A percentile compares a stretch with the other conserved stretches of the same genome.
phyloP scores from a whole-genome alignment of 2,113 vertebrate species.

The Amphilophus citrinellus region DNA sequence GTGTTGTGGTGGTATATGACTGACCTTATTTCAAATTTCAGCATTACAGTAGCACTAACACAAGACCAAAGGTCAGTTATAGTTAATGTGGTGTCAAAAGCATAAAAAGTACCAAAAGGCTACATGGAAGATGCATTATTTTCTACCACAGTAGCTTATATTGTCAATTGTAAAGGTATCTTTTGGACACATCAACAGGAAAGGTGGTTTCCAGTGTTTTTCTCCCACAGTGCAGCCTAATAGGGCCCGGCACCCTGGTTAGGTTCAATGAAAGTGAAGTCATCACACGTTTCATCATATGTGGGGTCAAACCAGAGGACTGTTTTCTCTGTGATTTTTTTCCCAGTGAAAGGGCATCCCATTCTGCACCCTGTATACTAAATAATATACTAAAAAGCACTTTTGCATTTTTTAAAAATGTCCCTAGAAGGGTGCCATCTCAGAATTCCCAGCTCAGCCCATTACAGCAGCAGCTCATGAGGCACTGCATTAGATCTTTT shows the following conservation, averaged over 20 bases:
- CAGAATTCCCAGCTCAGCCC: not conserved
- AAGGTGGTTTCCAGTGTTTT: not conserved
- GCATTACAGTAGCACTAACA: not conserved
- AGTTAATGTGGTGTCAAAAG: not conserved
- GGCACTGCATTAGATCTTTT: constrained; percentile 1
- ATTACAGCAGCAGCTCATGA: not conserved
- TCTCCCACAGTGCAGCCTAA: not conserved
- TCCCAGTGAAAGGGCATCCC: not conserved
- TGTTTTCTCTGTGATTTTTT: not conserved
- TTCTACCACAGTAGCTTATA: not conserved
- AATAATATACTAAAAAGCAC: not conserved
- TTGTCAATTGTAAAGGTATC: not conserved
- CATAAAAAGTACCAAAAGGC: not conserved
- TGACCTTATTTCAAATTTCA: not conserved
- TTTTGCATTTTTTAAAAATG: not conserved
- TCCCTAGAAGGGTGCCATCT: not conserved
- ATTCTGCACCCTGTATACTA: not conserved
- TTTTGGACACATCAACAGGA: not conserved
- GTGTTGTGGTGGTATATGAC: not conserved
- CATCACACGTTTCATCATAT: not conserved
- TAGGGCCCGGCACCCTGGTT: not conserved
- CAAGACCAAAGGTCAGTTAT: not conserved
- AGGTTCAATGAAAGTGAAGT: not conserved
- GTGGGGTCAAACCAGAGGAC: not conserved
- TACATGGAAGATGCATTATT: not conserved